Base-by-base conservation (phyloP, 2,113 vertebrate species). In the Lagopus muta region DNA sequence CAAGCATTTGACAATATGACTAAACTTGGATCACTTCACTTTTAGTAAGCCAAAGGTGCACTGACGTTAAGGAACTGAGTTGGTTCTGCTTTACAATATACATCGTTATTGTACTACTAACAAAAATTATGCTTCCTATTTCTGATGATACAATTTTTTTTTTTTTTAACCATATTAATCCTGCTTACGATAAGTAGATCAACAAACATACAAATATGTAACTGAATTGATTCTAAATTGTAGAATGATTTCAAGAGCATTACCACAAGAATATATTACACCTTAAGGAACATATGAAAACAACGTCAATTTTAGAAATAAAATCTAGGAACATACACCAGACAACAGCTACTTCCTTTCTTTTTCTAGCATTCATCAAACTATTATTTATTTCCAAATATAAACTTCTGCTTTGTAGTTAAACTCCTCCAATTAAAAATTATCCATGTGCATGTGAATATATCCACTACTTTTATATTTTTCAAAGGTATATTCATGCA, bases 1-100 rank as follows among this genome's bases (percentile, higher is more conserved):
- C 21, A 30, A 95, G 74, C 27, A 76, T 82, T 95, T 48, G 2
- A 38, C 64, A 88, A 38, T 86, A 78, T 91, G 42, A 10, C 42
- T 78, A 70, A 90, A 30, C n/a, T 45, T 50, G 36, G 47, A 89
- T 77, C 45, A 60, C 72, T 91, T 86, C 62, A 86, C 81, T 93
- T n/a, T 95, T 95, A 93, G 72, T 94, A 40, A 78, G 52, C 83
- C 89, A 81, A 94, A 50, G 30, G 14, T 65, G 34, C 30, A 72
- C 57, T 82, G 32, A 97, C 93, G 64, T 86, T 75, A 96, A 40
- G 36, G 36, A 38, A 64, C 25, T 20, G 14, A 94, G 76, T 38
- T 93, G 32, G 77, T 94, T 93, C 48, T 7, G 24, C 92, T 94
- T 82, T 89, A 55, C 86, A 90, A 78, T 25, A 93, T 9, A 50